These are phyloP conservation scores for Barnardius zonarius DNA, from an alignment of 2,113 vertebrate species.

Conservation along the genomic window DNA sequence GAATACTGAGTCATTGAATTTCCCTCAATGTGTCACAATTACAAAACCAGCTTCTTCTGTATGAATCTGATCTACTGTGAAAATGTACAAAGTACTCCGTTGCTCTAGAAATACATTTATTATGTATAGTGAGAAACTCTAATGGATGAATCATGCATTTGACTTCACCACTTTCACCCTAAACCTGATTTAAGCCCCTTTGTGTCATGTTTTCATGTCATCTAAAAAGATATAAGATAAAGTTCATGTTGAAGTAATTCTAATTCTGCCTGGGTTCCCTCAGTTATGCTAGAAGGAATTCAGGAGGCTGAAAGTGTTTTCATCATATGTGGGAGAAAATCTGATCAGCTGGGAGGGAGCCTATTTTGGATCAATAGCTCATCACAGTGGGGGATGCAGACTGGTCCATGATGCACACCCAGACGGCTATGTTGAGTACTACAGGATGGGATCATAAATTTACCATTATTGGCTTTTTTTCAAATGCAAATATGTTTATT, in stretches of 20 bases:
- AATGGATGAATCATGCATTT: background rate
- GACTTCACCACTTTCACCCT: background rate
- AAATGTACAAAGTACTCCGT: conserved; percentile 5
- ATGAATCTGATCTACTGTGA: background rate
- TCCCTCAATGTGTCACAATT: background rate
- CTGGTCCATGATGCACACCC: background rate
- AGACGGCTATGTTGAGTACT: background rate
- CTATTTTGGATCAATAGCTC: background rate
- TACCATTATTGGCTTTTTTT: background rate
- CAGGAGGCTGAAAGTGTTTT: background rate
- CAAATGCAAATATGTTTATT: background rate
- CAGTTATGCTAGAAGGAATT: background rate
- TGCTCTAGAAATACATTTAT: conserved; percentile 14
- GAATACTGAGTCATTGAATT: background rate
- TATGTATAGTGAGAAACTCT: background rate
- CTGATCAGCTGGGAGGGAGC: background rate
- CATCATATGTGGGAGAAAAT: background rate
- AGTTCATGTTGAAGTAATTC: background rate
- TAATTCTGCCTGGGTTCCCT: background rate
- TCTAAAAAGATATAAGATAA: background rate
- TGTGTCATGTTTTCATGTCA: background rate
- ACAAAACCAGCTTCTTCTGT: background rate
- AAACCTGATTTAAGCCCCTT: background rate
- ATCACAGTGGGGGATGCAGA: background rate
- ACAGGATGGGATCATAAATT: background rate